Evolutionary conservation across 1,140 invertebrate species (phyloP), one percentile per base, ranked within the genome.

Genomic region (Caenorhabditis brenneri): DNA sequence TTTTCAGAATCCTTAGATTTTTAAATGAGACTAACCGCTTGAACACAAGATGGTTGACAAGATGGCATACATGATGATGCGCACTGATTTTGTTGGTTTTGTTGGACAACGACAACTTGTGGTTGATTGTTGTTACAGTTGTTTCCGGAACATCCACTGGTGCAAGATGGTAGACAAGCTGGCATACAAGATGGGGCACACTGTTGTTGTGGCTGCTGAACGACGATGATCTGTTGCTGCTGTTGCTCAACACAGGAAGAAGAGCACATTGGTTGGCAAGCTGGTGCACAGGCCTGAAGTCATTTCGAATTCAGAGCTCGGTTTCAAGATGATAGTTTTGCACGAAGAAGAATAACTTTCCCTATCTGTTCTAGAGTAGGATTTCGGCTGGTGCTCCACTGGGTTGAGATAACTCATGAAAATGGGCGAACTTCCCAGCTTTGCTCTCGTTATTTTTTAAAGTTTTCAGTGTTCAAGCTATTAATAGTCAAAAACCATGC

Each of bases 21-120:
- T 51, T 51, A 58, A 27, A 58, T n/a, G 2, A 27, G 10, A 22
- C 51, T 39, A 31, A 82, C 81, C 22, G 36, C 51, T 36, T 82
- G 83, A 33, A 86, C 48, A 42, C 85, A 86, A 46, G 69, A 48
- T 36, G 85, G 85, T 49, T 86, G 85, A 39, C 83, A 86, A 49
- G 84, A 16, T 39, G 85, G 85, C 85, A 86, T 86, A 48, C 85
- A 86, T 12, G 42, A 49, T 22, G 79, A 53, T 22, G 83, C 83
- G 46, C 85, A 86, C 42, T 86, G 85, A 24, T 81, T 65, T 33
- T 80, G 65, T 42, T 81, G 81, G 22, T 84, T 78, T 39, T 83
- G 82, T 29, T 84, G 74, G 16, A 84, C 74, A 33, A 84, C 74
- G 78, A 84, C 53, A 46, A 80, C 42, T 78, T 84, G 79, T 60